A percentile compares a stretch with the other conserved stretches of the same genome.
phyloP scores from a whole-genome alignment of 2,888 invertebrate species.

The Junonia oenone region DNA sequence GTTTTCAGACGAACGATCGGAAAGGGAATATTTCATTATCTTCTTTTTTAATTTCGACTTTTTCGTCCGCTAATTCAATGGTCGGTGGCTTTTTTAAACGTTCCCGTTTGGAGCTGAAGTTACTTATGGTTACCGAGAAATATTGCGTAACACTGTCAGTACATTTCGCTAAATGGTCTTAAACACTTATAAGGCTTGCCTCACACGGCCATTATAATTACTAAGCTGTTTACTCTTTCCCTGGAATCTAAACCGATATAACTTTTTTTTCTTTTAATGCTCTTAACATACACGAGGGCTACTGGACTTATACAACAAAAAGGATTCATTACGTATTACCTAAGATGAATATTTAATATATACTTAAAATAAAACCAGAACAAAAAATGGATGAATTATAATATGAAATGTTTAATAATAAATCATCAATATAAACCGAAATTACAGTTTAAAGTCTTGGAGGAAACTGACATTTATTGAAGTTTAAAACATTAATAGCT shows the following conservation, averaged over 20 bases:
- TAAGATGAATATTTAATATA: no score
- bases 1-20: constrained; percentile 45
- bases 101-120: background rate
- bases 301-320: no score
- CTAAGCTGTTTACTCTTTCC: background rate
- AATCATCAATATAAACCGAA: no score
- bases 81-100: background rate
- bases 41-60: constrained; percentile 31
- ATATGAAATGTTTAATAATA: no score
- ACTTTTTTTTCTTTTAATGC: background rate
- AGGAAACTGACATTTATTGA: background rate
- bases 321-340: no score
- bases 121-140: background rate
- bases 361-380: no score
- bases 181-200: background rate
- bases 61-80: constrained; percentile 7
- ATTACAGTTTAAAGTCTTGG: no score
- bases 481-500: background rate
- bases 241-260: background rate
- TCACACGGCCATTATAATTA: background rate
- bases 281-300: background rate
- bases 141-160: background rate
- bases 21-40: constrained; percentile 44
- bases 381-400: no score
- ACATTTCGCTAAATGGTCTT: background rate